Percentiles rank a stretch among this genome's conserved stretches.
Evolutionary conservation across 2,888 invertebrate genomes (phyloP).

Genomic region (Ariolimax columbianus): DNA sequence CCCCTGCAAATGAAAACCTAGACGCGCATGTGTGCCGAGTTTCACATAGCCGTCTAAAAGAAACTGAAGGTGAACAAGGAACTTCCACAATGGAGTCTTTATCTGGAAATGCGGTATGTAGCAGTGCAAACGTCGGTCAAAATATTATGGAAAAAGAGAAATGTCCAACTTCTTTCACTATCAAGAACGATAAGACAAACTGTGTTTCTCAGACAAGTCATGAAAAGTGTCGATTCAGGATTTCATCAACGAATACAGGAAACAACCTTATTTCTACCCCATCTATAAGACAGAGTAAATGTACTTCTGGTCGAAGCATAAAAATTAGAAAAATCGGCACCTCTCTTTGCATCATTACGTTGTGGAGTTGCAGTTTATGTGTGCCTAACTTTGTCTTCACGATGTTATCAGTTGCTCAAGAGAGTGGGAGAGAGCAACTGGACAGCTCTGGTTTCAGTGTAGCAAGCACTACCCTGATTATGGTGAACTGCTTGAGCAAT

Average conservation of each 20-base stretch:
- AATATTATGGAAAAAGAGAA: background rate
- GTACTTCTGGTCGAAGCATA: background rate
- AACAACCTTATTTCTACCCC: background rate
- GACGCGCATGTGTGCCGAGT: background rate
- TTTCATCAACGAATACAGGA: background rate
- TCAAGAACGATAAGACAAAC: background rate
- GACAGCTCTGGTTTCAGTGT: background rate
- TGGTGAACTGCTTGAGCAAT: constrained; percentile 1
- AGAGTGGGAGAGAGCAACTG: background rate
- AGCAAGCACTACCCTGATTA: background rate
- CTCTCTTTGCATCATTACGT: background rate
- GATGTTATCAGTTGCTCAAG: background rate
- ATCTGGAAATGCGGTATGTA: background rate
- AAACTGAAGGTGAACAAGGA: background rate
- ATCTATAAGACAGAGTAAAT: background rate
- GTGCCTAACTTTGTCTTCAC: background rate
- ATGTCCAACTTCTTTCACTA: background rate
- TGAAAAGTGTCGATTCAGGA: background rate
- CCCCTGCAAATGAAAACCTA: background rate
- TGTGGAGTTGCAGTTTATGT: constrained; percentile 5
- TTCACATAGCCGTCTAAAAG: background rate
- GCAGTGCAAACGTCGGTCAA: background rate
- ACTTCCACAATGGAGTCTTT: background rate
- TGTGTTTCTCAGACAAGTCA: background rate
- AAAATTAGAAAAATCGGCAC: background rate